phyloP scores from a whole-genome alignment of 2,797 vertebrate genomes.

The Cirrhinus mrigala region DNA sequence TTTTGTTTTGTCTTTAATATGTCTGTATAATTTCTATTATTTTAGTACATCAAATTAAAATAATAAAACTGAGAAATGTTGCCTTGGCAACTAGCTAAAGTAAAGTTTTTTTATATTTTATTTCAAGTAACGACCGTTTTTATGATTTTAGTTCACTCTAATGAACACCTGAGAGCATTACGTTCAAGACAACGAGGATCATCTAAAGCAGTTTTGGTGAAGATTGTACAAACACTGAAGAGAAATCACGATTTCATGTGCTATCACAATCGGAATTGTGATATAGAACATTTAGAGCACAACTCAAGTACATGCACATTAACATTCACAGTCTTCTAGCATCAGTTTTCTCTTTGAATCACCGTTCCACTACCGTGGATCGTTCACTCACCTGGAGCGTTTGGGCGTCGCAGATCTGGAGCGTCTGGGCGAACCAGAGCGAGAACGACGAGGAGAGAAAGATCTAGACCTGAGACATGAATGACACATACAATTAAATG shows the following conservation, averaged over 20 bases:
- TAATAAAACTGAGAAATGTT: neutral
- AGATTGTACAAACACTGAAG: too few species aligned
- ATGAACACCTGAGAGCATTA: neutral
- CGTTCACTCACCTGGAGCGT: constrained; percentile 80
- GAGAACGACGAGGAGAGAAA: constrained; percentile 81
- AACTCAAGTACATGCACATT: too few species aligned
- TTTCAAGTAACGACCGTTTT: neutral
- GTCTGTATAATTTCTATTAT: neutral
- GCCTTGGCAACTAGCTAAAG: neutral
- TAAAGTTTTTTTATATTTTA: neutral
- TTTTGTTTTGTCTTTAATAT: neutral
- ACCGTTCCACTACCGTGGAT: neutral
- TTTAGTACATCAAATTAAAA: neutral
- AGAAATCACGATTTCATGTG: too few species aligned
- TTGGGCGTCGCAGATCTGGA: constrained; percentile 81
- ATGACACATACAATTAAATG: neutral
- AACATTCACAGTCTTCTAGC: too few species aligned
- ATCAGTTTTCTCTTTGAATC: neutral
- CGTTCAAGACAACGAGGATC: neutral
- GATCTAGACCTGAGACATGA: constrained; percentile 82
- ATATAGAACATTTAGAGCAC: neutral
- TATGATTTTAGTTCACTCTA: neutral
- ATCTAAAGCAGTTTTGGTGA: neutral
- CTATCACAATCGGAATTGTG: too few species aligned
- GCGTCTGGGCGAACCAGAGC: constrained; percentile 82